These are phyloP conservation scores for Nothocercus julius DNA, from an alignment of 2,113 vertebrate species.

Conservation along the genomic window DNA sequence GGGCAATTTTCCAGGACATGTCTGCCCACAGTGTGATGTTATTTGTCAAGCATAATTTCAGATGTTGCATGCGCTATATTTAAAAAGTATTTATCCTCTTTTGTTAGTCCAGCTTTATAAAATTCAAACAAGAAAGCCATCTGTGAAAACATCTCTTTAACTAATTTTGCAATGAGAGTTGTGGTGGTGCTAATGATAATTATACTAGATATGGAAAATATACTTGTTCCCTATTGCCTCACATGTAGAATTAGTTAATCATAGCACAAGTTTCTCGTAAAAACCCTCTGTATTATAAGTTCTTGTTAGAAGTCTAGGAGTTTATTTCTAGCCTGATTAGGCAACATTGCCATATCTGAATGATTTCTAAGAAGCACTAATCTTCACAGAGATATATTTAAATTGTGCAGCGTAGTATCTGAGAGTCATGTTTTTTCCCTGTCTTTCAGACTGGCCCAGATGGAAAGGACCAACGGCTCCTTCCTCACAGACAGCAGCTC, in stretches of 20 bases:
- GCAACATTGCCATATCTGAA: neutral
- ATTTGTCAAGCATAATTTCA: constrained; percentile 29
- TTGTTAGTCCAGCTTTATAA: constrained; percentile 30
- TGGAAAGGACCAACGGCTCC: constrained; percentile 95
- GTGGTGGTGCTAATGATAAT: constrained; percentile 38
- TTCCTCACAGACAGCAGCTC: constrained; percentile 96
- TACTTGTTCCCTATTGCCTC: neutral
- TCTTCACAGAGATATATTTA: neutral
- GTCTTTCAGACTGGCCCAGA: constrained; percentile 89
- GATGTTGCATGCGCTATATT: constrained; percentile 6
- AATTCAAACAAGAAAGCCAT: constrained; percentile 45
- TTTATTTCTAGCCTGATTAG: neutral
- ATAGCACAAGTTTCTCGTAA: neutral
- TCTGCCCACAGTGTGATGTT: constrained; percentile 3
- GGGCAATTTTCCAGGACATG: neutral
- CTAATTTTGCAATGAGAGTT: constrained; percentile 23
- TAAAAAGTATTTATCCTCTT: constrained; percentile 23
- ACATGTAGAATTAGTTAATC: constrained; percentile 46
- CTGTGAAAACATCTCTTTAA: constrained; percentile 48
- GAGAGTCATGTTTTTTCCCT: neutral
- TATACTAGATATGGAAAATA: constrained; percentile 28
- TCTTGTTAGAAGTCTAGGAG: neutral
- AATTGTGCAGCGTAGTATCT: neutral
- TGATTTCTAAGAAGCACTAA: neutral
- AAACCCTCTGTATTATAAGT: neutral